Percentiles rank a stretch among this genome's conserved stretches.
phyloP scores from a whole-genome alignment of 2,113 vertebrate species.

The Pseudonaja textilis region DNA sequence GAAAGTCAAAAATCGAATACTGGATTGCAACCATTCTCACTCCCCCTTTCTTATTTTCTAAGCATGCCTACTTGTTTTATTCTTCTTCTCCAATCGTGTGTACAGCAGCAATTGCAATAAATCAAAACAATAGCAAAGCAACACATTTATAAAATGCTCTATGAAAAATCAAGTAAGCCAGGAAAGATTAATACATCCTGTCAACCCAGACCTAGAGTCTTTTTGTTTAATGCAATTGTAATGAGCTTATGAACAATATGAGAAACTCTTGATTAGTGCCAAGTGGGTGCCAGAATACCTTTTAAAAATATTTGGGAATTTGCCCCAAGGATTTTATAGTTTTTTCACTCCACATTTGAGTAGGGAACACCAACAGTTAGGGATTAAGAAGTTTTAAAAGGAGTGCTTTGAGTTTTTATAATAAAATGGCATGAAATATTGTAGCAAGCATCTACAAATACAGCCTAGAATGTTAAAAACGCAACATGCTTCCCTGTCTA shows the following conservation, averaged over 20 bases:
- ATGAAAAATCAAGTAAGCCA: not conserved
- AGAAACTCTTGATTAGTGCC: not conserved
- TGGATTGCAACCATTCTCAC: not conserved
- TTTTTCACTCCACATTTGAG: not conserved
- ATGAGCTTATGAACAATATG: not conserved
- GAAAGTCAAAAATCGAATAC: not conserved
- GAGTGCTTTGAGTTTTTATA: not conserved
- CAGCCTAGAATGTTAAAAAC: not conserved
- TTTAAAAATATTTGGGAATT: constrained; percentile 20
- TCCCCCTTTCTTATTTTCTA: not conserved
- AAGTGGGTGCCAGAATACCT: constrained; percentile 2
- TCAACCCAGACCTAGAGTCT: not conserved
- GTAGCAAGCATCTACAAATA: not conserved
- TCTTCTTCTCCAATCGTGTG: not conserved
- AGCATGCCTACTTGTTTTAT: not conserved
- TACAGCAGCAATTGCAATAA: not conserved
- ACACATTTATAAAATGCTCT: not conserved
- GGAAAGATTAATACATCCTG: not conserved
- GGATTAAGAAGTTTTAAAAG: constrained; percentile 20
- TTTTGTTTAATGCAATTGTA: not conserved
- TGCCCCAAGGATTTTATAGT: constrained; percentile 10
- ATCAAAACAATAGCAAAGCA: not conserved
- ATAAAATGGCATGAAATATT: not conserved
- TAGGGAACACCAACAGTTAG: fast-evolving
- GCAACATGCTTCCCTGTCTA: not conserved